Evolutionary conservation across 2,888 invertebrate genomes (phyloP), one percentile per base, ranked within the genome.

Genomic region (Adelognathus sp.): DNA sequence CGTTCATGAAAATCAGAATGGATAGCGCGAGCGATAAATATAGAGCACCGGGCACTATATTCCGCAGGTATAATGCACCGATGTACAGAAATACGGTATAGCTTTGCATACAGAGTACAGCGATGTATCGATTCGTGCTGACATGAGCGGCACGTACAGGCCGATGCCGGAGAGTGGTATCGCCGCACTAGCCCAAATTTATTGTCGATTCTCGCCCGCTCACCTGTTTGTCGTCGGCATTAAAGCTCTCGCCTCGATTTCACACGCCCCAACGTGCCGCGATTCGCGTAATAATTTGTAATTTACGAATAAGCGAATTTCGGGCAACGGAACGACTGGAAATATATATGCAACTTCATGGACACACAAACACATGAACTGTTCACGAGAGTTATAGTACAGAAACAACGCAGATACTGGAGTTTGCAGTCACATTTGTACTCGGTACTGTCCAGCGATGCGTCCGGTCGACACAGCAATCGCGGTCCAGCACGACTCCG

Each of bases 281-380:
- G 72, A 82, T 86, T 86, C 85, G 73, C 86, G 82, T 84, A 81
- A 86, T 85, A 85, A 86, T 84, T 86, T 84, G 80, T 83, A 83
- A 86, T 85, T 84, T 84, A 76, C 79, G 76, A 81, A 79, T 79
- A 70, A 58, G 63, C 71, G 27, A 66, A 60, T 75, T 72, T 60
- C 63, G 9, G 50, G 16, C 21, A 63, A 52, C 39, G 63, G 54
- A 73, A 72, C 54, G 70, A 16, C 74, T 50, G 66, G 21, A 6
- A 2, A 21, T n/a, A 52, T 21, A 56, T 52, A 27, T 36, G n/a
- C n/a, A n/a, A n/a, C n/a, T n/a, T n/a, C n/a, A n/a, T n/a, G n/a
- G n/a, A n/a, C n/a, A n/a, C n/a, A n/a, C n/a, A n/a, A n/a, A n/a
- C n/a, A n/a, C n/a, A n/a, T n/a, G n/a, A n/a, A 16, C 36, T 3